Conservation (phyloP, 2,797 vertebrate species). For the Silurus aristotelis region DNA sequence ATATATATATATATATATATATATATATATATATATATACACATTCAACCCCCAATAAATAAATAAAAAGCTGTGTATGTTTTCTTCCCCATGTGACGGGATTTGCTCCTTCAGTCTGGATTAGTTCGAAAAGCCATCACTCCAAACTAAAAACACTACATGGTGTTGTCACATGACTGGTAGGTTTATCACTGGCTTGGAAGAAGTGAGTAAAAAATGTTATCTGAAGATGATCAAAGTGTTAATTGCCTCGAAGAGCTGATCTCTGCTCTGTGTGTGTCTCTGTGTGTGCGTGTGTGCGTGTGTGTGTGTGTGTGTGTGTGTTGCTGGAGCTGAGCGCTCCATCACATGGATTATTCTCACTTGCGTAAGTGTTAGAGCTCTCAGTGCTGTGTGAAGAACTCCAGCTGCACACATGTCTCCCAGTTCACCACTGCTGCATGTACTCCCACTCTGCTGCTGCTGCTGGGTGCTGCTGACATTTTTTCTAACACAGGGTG, state of each 20-base stretch:
- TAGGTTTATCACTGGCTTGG: neutral
- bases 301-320: neutral
- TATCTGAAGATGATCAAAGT: constrained; percentile 36
- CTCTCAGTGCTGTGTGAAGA: constrained; percentile 30
- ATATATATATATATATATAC: too few relatives aligned
- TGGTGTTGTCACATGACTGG: neutral
- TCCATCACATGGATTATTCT: constrained; percentile 44
- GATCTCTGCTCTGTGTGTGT: neutral
- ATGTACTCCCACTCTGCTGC: constrained; percentile 38
- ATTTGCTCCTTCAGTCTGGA: constrained; percentile 53
- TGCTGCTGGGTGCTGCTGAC: constrained; percentile 10
- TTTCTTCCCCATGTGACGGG: constrained; percentile 35
- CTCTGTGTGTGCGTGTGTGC: constrained; percentile 7
- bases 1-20: too few relatives aligned
- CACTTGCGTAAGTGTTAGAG: constrained; percentile 29
- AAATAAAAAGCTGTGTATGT: neutral
- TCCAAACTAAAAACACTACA: neutral
- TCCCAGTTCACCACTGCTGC: constrained; percentile 26
- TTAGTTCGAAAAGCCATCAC: constrained; percentile 41
- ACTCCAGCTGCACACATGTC: constrained; percentile 52
- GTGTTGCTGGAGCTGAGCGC: neutral
- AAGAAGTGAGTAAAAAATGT: neutral
- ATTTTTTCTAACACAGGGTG: constrained; percentile 51
- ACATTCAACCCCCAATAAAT: too few relatives aligned
- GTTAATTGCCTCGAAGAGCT: constrained; percentile 32